These are phyloP conservation scores for Conus canariensis DNA, from an alignment of 2,888 invertebrate species.

Conservation along the genomic window DNA sequence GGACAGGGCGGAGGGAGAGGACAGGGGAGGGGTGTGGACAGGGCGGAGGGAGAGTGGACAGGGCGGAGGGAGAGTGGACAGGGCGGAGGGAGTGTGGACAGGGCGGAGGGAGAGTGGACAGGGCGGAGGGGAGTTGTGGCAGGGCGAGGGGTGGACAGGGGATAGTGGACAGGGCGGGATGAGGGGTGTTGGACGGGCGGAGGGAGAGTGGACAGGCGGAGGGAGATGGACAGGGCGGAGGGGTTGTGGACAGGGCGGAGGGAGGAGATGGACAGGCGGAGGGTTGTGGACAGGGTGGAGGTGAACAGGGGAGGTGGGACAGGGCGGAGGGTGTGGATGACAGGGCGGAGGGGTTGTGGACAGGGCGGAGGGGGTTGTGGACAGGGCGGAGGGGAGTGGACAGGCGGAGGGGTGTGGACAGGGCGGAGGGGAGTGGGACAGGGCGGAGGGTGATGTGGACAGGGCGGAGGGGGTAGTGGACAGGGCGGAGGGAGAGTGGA, in stretches of 20 bases:
- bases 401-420: too few relatives aligned
- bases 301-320: too few relatives aligned
- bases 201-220: neutral
- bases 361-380: neutral
- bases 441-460: too few relatives aligned
- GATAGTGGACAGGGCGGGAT: neutral
- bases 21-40: too few relatives aligned
- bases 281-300: neutral
- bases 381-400: neutral
- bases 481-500: too few relatives aligned
- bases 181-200: too few relatives aligned
- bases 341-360: too few relatives aligned
- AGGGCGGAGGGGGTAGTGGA: neutral
- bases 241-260: neutral
- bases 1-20: too few relatives aligned
- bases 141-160: too few relatives aligned
- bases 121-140: neutral
- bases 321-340: neutral
- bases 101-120: too few relatives aligned
- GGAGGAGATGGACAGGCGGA: neutral
- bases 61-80: neutral
- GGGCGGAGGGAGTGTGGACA: too few relatives aligned
- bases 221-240: neutral
- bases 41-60: too few relatives aligned
- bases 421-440: neutral